Evolutionary conservation across 2,113 vertebrate species (phyloP), one percentile per base, ranked within the genome.

Genomic region (Menura novaehollandiae): DNA sequence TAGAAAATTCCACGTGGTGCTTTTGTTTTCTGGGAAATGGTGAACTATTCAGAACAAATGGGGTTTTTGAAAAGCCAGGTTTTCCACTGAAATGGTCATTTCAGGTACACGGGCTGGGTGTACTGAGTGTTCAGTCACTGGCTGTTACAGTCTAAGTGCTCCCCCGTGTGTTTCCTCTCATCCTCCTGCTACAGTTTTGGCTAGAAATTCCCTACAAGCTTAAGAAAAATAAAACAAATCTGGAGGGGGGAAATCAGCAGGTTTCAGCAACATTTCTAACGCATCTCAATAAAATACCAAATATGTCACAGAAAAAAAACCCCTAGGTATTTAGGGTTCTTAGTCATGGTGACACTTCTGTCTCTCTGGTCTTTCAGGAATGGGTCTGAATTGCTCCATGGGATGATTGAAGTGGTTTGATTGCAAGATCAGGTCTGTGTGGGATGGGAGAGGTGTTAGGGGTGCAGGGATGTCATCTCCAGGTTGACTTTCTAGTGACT

Each of bases 151-250:
- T 90, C 90, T 90, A 1, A 90, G 92, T 93, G 94, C 95, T 95
- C 95, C 95, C 91, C 85, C 92, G 22, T 92, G 95, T 92, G 96
- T 95, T 95, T 88, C 67, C 85, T 93, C 85, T 93, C 62, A 53
- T 56, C 46, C 26, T 75, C 17, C 49, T 35, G 2, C 46, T 64
- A 2, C 2, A 53, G 76, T 63, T 91, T 64, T 47, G 28, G 4
- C 15, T 80, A 15, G 28, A 85, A 88, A 86, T 30, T 86, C 49
- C 41, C 41, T 35, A 4, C 21, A 11, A 62, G 15, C 11, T 83
- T 15, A 3, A 73, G 53, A 64, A 52, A 19, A 11, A 22, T 5
- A 17, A 32, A 33, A 68, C 16, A 60, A 81, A 33, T 3, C 30
- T n/a, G 43, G 35, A 33, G 30, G 4, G 37, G 10, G 13, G 6